A percentile compares a stretch with the other conserved stretches of the same genome.
Evolutionary conservation across 2,113 vertebrate genomes (phyloP).

Genomic region (Platycercus adscitus): DNA sequence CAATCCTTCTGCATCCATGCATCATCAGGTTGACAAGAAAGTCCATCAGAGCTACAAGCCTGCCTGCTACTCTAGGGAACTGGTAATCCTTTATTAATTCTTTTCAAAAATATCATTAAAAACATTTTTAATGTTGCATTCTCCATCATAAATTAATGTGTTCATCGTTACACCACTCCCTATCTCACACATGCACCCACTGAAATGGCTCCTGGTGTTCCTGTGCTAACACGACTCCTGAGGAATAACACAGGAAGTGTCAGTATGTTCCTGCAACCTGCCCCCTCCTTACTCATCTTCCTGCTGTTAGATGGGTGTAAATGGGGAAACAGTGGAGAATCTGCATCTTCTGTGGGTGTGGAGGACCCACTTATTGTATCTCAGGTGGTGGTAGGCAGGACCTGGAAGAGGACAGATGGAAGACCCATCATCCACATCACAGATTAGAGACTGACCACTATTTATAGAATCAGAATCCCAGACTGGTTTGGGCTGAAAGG

Average conservation of each 20-base stretch:
- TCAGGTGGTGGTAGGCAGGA: background rate
- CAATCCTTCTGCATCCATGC: background rate
- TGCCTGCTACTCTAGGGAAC: background rate
- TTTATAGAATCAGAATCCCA: background rate
- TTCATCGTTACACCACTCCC: background rate
- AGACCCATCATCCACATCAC: background rate
- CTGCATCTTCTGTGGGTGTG: background rate
- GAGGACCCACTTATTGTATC: background rate
- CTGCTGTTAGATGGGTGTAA: fast-evolving
- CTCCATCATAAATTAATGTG: background rate
- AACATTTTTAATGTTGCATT: background rate
- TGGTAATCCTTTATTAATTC: background rate
- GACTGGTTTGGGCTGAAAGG: background rate
- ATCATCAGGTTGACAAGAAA: background rate
- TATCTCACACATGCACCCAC: fast-evolving
- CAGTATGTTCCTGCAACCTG: background rate
- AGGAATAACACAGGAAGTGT: background rate
- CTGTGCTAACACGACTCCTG: background rate
- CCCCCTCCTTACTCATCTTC: background rate
- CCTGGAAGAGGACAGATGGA: background rate
- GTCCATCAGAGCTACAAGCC: background rate
- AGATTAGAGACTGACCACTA: background rate
- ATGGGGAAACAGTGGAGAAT: background rate
- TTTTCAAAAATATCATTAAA: background rate
- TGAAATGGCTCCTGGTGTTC: fast-evolving